Base-by-base conservation (phyloP, 1,140 invertebrate species). In the Bombus waltoni region DNA sequence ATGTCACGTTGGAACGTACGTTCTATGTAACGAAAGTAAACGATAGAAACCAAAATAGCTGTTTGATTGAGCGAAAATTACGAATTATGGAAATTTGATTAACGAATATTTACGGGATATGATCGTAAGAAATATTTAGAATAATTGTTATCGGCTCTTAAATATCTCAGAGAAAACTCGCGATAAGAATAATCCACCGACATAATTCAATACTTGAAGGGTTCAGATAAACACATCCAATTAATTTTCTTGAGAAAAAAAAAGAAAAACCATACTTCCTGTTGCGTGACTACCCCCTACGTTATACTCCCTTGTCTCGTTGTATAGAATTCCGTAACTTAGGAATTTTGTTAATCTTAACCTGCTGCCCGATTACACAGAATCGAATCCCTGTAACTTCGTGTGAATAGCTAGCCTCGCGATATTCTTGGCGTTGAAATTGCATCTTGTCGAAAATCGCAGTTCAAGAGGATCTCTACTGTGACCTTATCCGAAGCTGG, bases 321-420 rank as follows among this genome's bases (percentile, higher is more conserved):
- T 25, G 47, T 8, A 6, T 57, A 25, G 35, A 53, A 75, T 44
- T 32, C 11, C 32, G 9, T 25, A 35, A 53, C 28, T 62, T n/a
- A 40, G 38, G 40, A 72, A 72, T 72, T 72, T 72, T 42, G 11
- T 42, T 42, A 72, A 42, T 72, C 13, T 62, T n/a, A 62, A 72
- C 25, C 40, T 53, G 47, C 35, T 72, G 40, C 28, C 18, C n/a
- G 13, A 42, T 72, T 72, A 42, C 40, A 18, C 38, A 8, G 0
- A 72, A 9, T 3, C 40, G 15, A 28, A 28, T 22, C 1, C 18
- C 47, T 6, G 28, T 2, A 15, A 13, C 40, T 13, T 42, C 38
- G 38, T 18, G 13, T 28, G 42, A 44, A 72, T 72, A 8, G 3
- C 13, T 32, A 35, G n/a, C n/a, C n/a, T 8, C 62, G n/a, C 5